Evolutionary conservation across 2,113 vertebrate genomes (phyloP), one percentile per base, ranked within the genome.

Genomic region (Coryphaenoides rupestris): DNA sequence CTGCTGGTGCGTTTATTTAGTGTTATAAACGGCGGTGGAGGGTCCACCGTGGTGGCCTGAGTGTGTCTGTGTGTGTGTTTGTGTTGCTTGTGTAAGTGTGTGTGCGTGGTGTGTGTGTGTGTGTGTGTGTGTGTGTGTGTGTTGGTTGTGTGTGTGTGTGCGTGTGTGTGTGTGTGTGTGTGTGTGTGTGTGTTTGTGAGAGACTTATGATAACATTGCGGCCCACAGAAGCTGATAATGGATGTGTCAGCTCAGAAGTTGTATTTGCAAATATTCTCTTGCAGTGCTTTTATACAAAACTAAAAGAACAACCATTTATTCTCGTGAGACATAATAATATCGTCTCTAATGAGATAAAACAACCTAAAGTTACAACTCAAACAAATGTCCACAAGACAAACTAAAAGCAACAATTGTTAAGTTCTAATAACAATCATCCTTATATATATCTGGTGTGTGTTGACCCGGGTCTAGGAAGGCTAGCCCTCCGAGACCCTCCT

Each of bases 1-100:
- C 86, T 86, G 82, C 77, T 82, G 77, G 80, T 88, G 86, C 88
- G 88, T 90, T 91, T 88, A 89, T 90, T 86, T 86, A 72, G 68
- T 75, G 84, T 91, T 90, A 90, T 90, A 90, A 89, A 91, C 82
- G 86, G 76, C 81, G 76, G 74, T 28, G 47, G 74, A 81, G 80
- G 82, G 72, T 76, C 76, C 84, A 66, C 69, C 55, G 70, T 77
- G 84, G 78, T 69, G 57, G 76, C 73, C 72, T 73, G 63, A 81
- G 84, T 17, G 58, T 46, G 33, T 46, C 76, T 78, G 59, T 76
- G 73, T 68, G 74, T 67, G 80, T 75, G 52, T 40, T 17, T 40
- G 66, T 64, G 28, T 73, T 79, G 47, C 68, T 79, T 84, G 80
- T 88, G 83, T 90, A 90, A 2, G 77, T 78, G 59, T 76, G 73